Evolutionary conservation across 2,888 invertebrate genomes (phyloP), one percentile per base, ranked within the genome.

Genomic region (Patella pellucida): DNA sequence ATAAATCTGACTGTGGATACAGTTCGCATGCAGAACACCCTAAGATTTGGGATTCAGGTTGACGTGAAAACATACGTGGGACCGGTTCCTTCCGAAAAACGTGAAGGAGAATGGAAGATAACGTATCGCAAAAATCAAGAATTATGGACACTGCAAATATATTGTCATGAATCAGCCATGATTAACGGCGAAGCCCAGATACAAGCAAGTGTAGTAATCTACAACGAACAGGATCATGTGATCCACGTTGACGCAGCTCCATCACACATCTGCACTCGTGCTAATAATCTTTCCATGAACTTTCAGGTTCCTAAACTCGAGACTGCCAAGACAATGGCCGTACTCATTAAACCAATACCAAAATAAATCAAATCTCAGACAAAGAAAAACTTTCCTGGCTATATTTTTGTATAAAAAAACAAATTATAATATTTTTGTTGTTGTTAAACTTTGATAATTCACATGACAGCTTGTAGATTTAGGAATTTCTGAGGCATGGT

Each of bases 71-170:
- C 89, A n/a, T 87, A 88, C 75, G 85, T 86, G 5, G 89, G 90
- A 3, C 89, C 90, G 0, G 90, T 90, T 5, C 90, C 90, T 0
- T 85, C 85, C 4, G 86, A 86, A 52, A 75, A 76, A 15, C 80
- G 86, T 1, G 90, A 88, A 51, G 90, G 89, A 0, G 90, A 91
- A 71, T 91, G 91, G 91, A 90, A 90, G 79, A 88, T 90, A 52
- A 90, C 89, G 3, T 91, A 91, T 83, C 81, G 90, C 51, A 90
- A 90, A 76, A 85, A 85, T 67, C 88, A 86, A 50, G 88, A 89
- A 56, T 78, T 78, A 62, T 90, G 90, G 90, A 85, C 84, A 0
- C 78, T 91, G 54, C 89, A 89, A 83, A 81, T 90, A n/a, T 89
- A 87, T 79, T 88, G 89, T 77, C 88, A 89, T 56, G 90, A 90